Base-by-base conservation (phyloP, 2,113 vertebrate genomes). In the Lynx canadensis region DNA sequence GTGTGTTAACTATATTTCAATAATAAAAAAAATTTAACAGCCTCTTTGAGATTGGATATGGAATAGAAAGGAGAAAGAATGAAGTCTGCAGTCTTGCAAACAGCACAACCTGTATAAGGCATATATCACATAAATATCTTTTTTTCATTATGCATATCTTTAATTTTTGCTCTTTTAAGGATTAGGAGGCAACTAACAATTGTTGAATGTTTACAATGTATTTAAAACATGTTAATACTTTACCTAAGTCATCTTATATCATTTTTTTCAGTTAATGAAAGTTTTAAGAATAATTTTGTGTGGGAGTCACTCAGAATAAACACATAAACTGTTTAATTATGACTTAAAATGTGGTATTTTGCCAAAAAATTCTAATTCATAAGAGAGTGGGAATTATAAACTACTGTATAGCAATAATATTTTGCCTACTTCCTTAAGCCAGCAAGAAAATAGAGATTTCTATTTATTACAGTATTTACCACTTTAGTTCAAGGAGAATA, bases 401-500 rank as follows among this genome's bases (percentile, higher is more conserved):
- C 15, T 52, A 85, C 10, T 73, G 63, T 71, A 76, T 90, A 73
- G 21, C 33, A 41, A 33, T 84, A n/a, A 41, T 69, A 93, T 82
- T 91, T 95, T 93, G 33, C 21, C 55, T 76, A 60, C 25, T 81
- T 55, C 19, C 66, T 41, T 93, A 36, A 74, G 4, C 3, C 16
- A 69, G 31, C 45, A 69, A 95, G 41, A 94, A 94, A 84, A 80
- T 66, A 83, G 23, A 84, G 5, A 91, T 81, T 84, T 91, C 36
- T 76, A 23, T 84, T 94, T 97, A 60, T 84, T 88, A 60, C 0
- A 73, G 52, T 60, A 65, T 57, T 73, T 91, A 48, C 21, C 66
- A 80, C 15, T 91, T 94, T 85, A 21, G 69, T 93, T 85, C 68
- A 91, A 80, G 45, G 33, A 93, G n/a, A 96, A 92, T 23, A 86